phyloP scores from a whole-genome alignment of 1,140 invertebrate species.

The Belonocnema kinseyi region DNA sequence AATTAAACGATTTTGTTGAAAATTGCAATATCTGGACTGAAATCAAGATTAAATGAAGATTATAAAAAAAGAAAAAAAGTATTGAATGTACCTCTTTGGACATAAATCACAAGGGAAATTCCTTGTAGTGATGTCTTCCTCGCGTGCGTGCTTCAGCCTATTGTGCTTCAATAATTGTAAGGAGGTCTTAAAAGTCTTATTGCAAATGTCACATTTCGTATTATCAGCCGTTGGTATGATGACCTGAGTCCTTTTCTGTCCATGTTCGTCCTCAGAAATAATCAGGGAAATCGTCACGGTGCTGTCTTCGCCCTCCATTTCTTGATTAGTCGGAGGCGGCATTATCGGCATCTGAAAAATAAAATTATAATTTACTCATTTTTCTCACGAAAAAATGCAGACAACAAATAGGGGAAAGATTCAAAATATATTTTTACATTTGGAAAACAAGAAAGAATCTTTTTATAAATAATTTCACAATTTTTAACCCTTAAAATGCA shows the following conservation, averaged over 20 bases:
- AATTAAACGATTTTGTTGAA: too few relatives aligned
- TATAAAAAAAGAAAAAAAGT: slow-evolving; percentile 31
- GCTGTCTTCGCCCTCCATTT: slow-evolving; percentile 70
- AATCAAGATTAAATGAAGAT: slow-evolving; percentile 6
- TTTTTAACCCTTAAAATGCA: too few relatives aligned
- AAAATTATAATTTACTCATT: slow-evolving; percentile 16
- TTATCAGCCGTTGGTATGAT: slow-evolving; percentile 73
- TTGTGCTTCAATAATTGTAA: slow-evolving; percentile 72
- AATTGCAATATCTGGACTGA: too few relatives aligned
- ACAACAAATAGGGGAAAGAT: too few relatives aligned
- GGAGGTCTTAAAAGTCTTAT: slow-evolving; percentile 71
- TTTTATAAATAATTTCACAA: too few relatives aligned
- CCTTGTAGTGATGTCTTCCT: slow-evolving; percentile 73
- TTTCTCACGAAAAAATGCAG: not conserved
- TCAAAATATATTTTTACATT: too few relatives aligned
- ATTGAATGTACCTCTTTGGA: slow-evolving; percentile 66
- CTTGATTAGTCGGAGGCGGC: slow-evolving; percentile 44
- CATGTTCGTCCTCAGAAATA: slow-evolving; percentile 73
- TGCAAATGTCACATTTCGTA: slow-evolving; percentile 70
- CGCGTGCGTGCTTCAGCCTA: slow-evolving; percentile 71
- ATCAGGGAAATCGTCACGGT: slow-evolving; percentile 73
- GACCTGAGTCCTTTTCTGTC: slow-evolving; percentile 73
- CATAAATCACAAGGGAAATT: slow-evolving; percentile 74
- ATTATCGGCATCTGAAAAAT: slow-evolving; percentile 38
- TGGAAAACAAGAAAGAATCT: too few relatives aligned